Evolutionary conservation across 2,113 vertebrate genomes (phyloP).

Genomic region (human): GRCh38 chr18:44408501-44409000

Average conservation of each 20-base stretch:
- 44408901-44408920: neutral
- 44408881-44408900: neutral
- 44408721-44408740: too few species aligned
- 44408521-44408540: too few species aligned
- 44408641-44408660: too few species aligned
- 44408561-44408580: neutral
- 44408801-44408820: neutral
- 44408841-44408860: neutral
- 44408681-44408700: neutral
- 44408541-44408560: neutral
- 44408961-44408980: neutral
- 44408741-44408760: too few species aligned
- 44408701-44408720: neutral
- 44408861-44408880: neutral
- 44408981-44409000: too few species aligned
- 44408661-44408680: neutral
- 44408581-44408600: neutral
- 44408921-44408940: neutral
- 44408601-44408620: too few species aligned
- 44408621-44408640: too few species aligned
- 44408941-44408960: neutral
- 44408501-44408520: too few species aligned
- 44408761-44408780: too few species aligned
- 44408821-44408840: too few species aligned
- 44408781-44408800: too few species aligned